Conservation (phyloP, 1,140 invertebrate species). For the Hyles vespertilio region DNA sequence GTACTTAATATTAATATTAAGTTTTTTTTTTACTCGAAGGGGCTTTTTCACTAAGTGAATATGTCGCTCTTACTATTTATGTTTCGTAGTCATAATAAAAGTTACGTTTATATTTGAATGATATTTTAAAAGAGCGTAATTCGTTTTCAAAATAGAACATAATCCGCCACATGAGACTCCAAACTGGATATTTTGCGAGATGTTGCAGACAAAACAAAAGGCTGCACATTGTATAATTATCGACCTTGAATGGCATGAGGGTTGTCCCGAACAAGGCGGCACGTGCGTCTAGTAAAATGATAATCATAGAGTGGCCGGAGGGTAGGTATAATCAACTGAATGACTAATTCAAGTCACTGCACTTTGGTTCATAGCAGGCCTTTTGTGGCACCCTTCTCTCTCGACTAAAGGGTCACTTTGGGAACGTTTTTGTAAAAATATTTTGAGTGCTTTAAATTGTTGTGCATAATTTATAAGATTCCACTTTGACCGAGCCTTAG, state of each 20-base stretch:
- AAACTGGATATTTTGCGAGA: too few relatives aligned
- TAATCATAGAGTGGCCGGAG: constrained; percentile 70
- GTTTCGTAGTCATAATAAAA: too few relatives aligned
- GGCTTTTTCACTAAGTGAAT: too few relatives aligned
- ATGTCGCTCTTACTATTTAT: too few relatives aligned
- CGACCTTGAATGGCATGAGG: constrained; percentile 62
- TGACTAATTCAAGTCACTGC: constrained; percentile 71
- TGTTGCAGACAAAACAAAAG: constrained; percentile 33
- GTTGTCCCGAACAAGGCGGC: constrained; percentile 45
- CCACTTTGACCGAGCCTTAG: neutral
- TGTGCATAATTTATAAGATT: neutral
- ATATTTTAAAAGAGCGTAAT: too few relatives aligned
- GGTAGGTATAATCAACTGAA: constrained; percentile 69
- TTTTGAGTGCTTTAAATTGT: constrained; percentile 27
- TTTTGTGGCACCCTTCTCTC: constrained; percentile 53
- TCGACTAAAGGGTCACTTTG: constrained; percentile 40
- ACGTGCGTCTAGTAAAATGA: constrained; percentile 64
- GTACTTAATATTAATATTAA: too few relatives aligned
- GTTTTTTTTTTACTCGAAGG: too few relatives aligned
- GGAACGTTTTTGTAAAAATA: constrained; percentile 39
- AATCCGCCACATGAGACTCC: too few relatives aligned
- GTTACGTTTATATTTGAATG: too few relatives aligned
- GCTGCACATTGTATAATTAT: constrained; percentile 47
- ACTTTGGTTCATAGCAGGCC: constrained; percentile 53
- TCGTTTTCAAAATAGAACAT: too few relatives aligned